Base-by-base conservation (phyloP, 2,888 invertebrate genomes). In the Sphecodes monilicornis region DNA sequence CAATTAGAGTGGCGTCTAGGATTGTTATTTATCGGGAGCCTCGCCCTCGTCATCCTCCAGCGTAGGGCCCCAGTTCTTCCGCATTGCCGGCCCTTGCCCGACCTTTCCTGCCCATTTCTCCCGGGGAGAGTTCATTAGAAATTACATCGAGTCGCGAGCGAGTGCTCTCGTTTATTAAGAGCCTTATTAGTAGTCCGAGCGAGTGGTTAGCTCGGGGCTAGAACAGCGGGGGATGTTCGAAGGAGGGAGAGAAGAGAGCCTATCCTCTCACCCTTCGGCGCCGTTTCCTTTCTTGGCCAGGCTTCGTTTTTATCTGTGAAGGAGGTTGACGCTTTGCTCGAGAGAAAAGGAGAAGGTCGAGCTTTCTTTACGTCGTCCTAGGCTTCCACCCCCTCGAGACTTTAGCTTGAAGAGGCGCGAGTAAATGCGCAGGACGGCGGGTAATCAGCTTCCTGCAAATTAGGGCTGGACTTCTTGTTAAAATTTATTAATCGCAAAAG, bases 111-210 rank as follows among this genome's bases (percentile, higher is more conserved):
- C n/a, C 76, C 29, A 36, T 80, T 82, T 73, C 68, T 60, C 18
- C 46, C 71, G 41, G 68, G 39, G 64, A 66, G 79, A 80, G 78
- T 87, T 87, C 86, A 76, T 86, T 84, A 87, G 82, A 82, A 84
- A 87, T 84, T 86, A 82, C 82, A 86, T 82, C 84, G 84, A 84
- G 82, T 86, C 72, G 84, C 71, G 69, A 82, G 79, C 70, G 74
- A 82, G 86, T 86, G 80, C 80, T 78, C 84, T 78, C 84, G 78
- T 78, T 87, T 87, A 87, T 87, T 84, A 86, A 84, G 80, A 77
- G 78, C 79, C 32, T 78, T 84, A 76, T 87, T 86, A 86, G 79
- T 66, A 71, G 74, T 73, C 72, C 50, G 57, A 29, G 46, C 70
- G 86, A 85, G 82, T 82, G 70, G 68, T 76, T 83, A 54, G 22